Conservation (phyloP, 2,113 vertebrate species). For the Petrocephalus microphthalmus region DNA sequence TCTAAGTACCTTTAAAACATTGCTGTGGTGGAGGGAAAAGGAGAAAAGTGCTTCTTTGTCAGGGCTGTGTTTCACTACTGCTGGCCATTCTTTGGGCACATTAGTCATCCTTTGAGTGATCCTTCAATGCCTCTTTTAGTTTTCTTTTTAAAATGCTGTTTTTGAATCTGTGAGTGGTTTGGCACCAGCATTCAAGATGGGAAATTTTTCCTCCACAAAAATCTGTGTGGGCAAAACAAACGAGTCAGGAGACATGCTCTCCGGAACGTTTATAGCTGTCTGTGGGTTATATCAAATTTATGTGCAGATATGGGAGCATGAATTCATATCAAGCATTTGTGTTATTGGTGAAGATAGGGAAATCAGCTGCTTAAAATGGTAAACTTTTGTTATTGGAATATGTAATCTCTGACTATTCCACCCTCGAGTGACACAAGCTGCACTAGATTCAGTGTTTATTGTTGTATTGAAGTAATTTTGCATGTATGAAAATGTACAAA, state of each 20-base stretch:
- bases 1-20: background rate
- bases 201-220: background rate
- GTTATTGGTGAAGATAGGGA: background rate
- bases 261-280: background rate
- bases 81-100: background rate
- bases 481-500: background rate
- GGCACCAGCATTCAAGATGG: background rate
- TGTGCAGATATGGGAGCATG: background rate
- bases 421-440: background rate
- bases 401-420: background rate
- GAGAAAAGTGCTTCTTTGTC: background rate
- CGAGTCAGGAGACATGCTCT: background rate
- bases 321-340: background rate
- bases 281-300: background rate
- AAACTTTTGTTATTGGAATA: background rate
- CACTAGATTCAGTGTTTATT: background rate
- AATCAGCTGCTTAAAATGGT: background rate
- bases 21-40: background rate
- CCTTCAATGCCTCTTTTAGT: slow-evolving; percentile 10
- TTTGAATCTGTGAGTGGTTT: slow-evolving; percentile 6
- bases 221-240: background rate
- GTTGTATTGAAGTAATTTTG: background rate
- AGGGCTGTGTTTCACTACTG: background rate
- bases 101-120: background rate
- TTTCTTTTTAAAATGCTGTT: background rate